Base-by-base conservation (phyloP, 2,888 invertebrate species). In the Chrysina gloriosa region DNA sequence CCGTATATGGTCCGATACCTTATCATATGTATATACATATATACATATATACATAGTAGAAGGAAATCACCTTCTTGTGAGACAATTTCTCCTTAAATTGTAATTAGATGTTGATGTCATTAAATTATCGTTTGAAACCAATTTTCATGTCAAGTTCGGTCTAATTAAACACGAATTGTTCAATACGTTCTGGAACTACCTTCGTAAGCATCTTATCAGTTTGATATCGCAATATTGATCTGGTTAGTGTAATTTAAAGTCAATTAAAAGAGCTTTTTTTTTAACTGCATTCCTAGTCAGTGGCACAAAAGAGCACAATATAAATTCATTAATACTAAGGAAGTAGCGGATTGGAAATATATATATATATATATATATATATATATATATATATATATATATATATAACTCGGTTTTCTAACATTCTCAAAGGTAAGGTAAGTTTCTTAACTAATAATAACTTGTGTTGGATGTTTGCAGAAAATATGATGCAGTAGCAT, bases 61-160 rank as follows among this genome's bases (percentile, higher is more conserved):
- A 48, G 19, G 27, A 42, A 9, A n/a, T 4, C 14, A 42, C 16
- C 27, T 16, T 27, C 42, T 42, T 9, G 0, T 27, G 6, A 11
- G 25, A 58, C 58, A 25, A 11, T 4, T 23, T 61, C 42, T 42
- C 29, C 23, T 45, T 61, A 45, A 39, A 58, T 42, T 25, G 42
- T 58, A 58, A 58, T 58, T 58, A 58, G 58, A 58, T 14, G 39
- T 9, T 25, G 42, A 45, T 16, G 27, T 61, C 58, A 42, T 61
- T 61, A 61, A 39, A 61, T 42, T 61, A 61, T 61, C 58, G 9
- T 61, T 61, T 61, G 27, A 42, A 21, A 19, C 58, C 42, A 16
- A 42, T 45, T 14, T 42, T 25, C 42, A 42, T 42, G 23, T 42
- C 42, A 45, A 61, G 42, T 42, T 61, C 27, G 14, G 19, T 27